Percentiles rank a stretch among this genome's conserved stretches.
phyloP scores from a whole-genome alignment of 1,140 invertebrate species.

The Heliconius melpomene region DNA sequence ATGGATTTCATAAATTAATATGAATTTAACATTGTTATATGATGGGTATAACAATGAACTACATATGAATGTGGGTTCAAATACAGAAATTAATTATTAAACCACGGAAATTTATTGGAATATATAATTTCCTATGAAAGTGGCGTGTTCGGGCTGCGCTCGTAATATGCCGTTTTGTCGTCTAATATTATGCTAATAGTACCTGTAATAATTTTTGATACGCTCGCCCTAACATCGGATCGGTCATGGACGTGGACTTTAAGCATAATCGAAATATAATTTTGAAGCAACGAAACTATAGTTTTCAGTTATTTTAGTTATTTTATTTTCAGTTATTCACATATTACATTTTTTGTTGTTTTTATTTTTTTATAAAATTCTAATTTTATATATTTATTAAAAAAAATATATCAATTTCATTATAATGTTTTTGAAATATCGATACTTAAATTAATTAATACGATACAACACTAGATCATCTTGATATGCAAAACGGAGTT shows the following conservation, averaged over 20 bases:
- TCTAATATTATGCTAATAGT: slow-evolving; percentile 68
- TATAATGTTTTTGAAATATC: slow-evolving; percentile 27
- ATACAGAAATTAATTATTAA: background rate
- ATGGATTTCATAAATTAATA: too few relatives aligned
- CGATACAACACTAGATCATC: slow-evolving; percentile 51
- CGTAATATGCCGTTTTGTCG: slow-evolving; percentile 62
- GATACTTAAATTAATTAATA: slow-evolving; percentile 31
- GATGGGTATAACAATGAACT: background rate
- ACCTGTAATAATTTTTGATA: slow-evolving; percentile 62
- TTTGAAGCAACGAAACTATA: background rate
- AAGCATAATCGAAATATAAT: slow-evolving; percentile 26
- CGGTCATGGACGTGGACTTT: slow-evolving; percentile 45
- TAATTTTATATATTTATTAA: too few relatives aligned
- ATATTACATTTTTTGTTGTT: background rate
- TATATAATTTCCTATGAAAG: slow-evolving; percentile 20
- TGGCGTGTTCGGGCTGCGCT: slow-evolving; percentile 41
- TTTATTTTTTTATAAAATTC: too few relatives aligned
- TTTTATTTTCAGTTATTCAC: background rate
- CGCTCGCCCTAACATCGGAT: slow-evolving; percentile 52
- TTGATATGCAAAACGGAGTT: slow-evolving; percentile 65
- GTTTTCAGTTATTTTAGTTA: background rate
- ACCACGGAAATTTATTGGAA: slow-evolving; percentile 1
- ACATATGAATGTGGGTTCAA: background rate
- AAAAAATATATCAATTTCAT: too few relatives aligned
- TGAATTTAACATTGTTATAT: too few relatives aligned